Evolutionary conservation across 2,113 vertebrate genomes (phyloP), one percentile per base, ranked within the genome.

Genomic region (Ammodytes dubius): DNA sequence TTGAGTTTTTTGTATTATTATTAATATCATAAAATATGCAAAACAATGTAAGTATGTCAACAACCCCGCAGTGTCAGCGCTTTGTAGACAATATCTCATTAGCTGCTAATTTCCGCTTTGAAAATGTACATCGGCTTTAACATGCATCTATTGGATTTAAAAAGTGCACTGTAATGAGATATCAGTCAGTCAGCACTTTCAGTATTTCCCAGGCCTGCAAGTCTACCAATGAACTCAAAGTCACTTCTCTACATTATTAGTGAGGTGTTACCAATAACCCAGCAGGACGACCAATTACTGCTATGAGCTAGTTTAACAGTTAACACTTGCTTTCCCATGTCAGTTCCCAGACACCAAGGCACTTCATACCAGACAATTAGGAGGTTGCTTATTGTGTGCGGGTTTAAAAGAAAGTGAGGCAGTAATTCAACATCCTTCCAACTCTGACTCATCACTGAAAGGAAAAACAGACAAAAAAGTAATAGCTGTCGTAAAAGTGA

Each of bases 21-120:
- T 72, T 49, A 75, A 68, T 70, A 17, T 27, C 27, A 27, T 27
- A 27, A 27, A 27, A 27, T 42, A 67, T 61, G 63, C 27, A 57
- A 70, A 88, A 56, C 46, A 37, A 54, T 60, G 49, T 49, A 64
- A 74, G 60, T 66, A 69, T 77, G 52, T 60, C 61, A 72, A 78
- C 64, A 72, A 73, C 50, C 60, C 50, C 49, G 74, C 73, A 42
- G 50, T 3, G 60, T 17, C 39, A 57, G 67, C 81, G 61, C 47
- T 82, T 60, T 65, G 19, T 46, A 35, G 61, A 61, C 73, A 59
- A 60, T 66, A 61, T 64, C 63, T 74, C 76, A 74, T 77, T 53
- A 77, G 43, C n/a, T 45, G 43, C 40, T 37, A 17, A 77, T 83
- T 46, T 67, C 53, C 6, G 3, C 64, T 73, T 19, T 65, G 46